Evolutionary conservation across 1,140 invertebrate species (phyloP), one percentile per base, ranked within the genome.

Genomic region (Hyles euphorbiae): DNA sequence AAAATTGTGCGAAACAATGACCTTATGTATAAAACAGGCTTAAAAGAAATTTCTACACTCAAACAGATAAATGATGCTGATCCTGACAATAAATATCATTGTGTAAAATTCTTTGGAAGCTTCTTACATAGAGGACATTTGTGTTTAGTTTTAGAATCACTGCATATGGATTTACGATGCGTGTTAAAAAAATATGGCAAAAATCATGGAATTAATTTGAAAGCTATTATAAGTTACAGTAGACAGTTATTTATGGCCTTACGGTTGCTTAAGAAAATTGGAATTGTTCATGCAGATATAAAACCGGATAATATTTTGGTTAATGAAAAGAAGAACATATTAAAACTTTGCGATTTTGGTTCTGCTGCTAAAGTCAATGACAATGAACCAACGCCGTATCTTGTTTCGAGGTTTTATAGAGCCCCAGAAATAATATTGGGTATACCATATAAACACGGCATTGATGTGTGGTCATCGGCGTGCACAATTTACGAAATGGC

Each of bases 1-100:
- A 99, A 99, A 91, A 99, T 99, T 64, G 99, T 99, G 63, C 92
- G 98, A 72, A 99, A 99, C 84, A 99, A 99, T 91, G 98, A 99
- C 90, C 94, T 99, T 68, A 99, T 99, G 97, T 96, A 98, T 77
- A 99, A 98, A 91, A 98, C 98, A 53, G 98, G 98, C 33, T 87
- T 99, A 52, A 98, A 98, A 78, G 98, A 99, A 90, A 89, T 99
- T 63, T 96, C 99, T 85, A 94, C 98, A 60, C 86, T 99, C 9
- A 94, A 97, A 73, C 95, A 97, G 75, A 90, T 99, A 7, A 99
- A 99, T 87, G 96, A 99, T 82, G 95, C 97, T 12, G 98, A 99
- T 92, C 95, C 97, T 7, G 97, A 99, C 73, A 98, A 99, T 89
- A 95, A 96, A 87, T 98, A 97, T 83, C 98, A 99, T 88, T 99